A percentile compares a stretch with the other conserved stretches of the same genome.
Conservation (phyloP, 2,797 vertebrate genomes). For the Adrianichthys oophorus region DNA sequence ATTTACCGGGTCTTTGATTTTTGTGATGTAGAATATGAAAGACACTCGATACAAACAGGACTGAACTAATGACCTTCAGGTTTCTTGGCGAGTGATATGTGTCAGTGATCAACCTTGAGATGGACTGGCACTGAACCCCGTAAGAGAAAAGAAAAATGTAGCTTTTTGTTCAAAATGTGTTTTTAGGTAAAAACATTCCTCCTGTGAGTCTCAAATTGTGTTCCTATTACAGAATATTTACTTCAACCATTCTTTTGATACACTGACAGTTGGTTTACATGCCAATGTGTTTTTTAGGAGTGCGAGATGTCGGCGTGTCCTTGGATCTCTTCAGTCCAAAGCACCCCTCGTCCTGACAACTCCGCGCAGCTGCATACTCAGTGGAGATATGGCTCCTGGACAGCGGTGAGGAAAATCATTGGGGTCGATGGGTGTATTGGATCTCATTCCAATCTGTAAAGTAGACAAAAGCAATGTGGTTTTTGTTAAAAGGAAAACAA, state of each 20-base stretch:
- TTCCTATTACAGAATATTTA: not conserved
- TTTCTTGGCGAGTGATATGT: constrained; percentile 9
- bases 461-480: constrained; percentile 15
- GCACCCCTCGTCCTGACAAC: constrained; percentile 79
- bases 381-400: constrained; percentile 97
- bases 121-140: not conserved
- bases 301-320: constrained; percentile 85
- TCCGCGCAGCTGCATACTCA: constrained; percentile 78
- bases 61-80: constrained; percentile 28
- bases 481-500: constrained; percentile 20
- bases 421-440: constrained; percentile 16
- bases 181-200: not conserved
- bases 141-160: not conserved
- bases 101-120: not conserved
- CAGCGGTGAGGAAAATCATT: constrained; percentile 81
- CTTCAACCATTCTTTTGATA: not conserved
- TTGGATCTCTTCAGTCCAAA: constrained; percentile 65
- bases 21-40: constrained; percentile 14
- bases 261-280: constrained; percentile 1
- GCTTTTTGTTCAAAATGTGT: no score
- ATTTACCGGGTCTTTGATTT: not conserved
- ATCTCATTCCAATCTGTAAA: not conserved
- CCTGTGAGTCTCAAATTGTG: not conserved
- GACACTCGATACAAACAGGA: constrained; percentile 6
- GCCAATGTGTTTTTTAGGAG: constrained; percentile 74